phyloP scores from a whole-genome alignment of 2,113 vertebrate species.

The Sylvietta virens region DNA sequence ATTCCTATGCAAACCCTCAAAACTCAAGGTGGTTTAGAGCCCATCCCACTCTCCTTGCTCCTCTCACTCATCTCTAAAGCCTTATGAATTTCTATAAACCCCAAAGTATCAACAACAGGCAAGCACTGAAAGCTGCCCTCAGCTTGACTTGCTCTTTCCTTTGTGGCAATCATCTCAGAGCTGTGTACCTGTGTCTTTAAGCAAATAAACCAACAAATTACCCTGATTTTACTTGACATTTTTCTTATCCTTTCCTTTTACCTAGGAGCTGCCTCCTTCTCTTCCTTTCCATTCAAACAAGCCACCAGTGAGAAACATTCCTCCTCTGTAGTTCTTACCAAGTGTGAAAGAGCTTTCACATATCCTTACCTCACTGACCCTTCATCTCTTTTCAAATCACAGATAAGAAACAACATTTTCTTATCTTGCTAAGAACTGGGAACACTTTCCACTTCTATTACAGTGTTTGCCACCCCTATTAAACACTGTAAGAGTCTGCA shows the following conservation, averaged over 20 bases:
- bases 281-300: not conserved
- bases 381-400: constrained; percentile 27
- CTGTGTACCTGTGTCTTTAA: not conserved
- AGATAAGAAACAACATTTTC: constrained; percentile 40
- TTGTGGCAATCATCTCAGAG: not conserved
- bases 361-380: constrained; percentile 14
- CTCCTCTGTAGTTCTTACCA: not conserved
- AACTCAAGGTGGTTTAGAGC: not conserved
- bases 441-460: not conserved
- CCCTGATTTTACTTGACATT: not conserved
- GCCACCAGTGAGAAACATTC: not conserved
- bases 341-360: not conserved
- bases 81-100: not conserved
- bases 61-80: not conserved
- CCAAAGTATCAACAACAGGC: not conserved
- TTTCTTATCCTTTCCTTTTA: not conserved
- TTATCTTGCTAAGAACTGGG: constrained; percentile 25
- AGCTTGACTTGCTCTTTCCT: not conserved
- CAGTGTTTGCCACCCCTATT: not conserved
- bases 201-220: not conserved
- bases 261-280: not conserved
- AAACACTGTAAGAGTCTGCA: not conserved
- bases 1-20: not conserved
- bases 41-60: not conserved
- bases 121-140: not conserved